Conservation (phyloP, 2,888 invertebrate species). For the Girardia tigrina region DNA sequence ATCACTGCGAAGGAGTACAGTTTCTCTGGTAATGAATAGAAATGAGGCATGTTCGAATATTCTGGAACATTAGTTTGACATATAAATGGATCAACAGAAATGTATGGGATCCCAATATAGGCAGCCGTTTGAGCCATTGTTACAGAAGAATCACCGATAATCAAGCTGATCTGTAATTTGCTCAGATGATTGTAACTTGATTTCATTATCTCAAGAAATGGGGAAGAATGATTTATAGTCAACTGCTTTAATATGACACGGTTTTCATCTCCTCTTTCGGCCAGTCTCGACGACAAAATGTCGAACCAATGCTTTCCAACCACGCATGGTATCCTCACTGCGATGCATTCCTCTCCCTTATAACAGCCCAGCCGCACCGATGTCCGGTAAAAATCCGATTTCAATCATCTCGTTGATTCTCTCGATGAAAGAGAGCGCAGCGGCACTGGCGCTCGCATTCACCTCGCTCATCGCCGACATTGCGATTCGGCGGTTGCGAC, state of each 20-base stretch:
- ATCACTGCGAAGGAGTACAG: neutral
- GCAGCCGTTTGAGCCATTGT: neutral
- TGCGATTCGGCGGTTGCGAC: too few relatives aligned
- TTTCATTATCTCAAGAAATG: neutral
- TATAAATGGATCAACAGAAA: neutral
- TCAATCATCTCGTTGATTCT: too few relatives aligned
- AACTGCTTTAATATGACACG: slow-evolving; percentile 3
- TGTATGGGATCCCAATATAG: neutral
- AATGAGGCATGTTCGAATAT: slow-evolving; percentile 20
- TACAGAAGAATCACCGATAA: neutral
- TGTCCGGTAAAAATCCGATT: too few relatives aligned
- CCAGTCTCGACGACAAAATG: neutral
- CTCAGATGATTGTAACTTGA: neutral
- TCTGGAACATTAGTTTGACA: neutral
- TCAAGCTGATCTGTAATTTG: neutral
- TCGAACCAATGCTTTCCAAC: neutral
- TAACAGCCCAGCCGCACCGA: too few relatives aligned
- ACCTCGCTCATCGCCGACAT: too few relatives aligned
- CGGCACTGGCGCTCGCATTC: too few relatives aligned
- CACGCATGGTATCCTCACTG: too few relatives aligned
- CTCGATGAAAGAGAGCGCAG: too few relatives aligned
- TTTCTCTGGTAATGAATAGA: neutral
- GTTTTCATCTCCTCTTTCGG: neutral
- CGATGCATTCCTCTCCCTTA: too few relatives aligned
- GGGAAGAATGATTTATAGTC: neutral